Conservation (phyloP, 1,140 invertebrate species). For the Subanguina moxae region DNA sequence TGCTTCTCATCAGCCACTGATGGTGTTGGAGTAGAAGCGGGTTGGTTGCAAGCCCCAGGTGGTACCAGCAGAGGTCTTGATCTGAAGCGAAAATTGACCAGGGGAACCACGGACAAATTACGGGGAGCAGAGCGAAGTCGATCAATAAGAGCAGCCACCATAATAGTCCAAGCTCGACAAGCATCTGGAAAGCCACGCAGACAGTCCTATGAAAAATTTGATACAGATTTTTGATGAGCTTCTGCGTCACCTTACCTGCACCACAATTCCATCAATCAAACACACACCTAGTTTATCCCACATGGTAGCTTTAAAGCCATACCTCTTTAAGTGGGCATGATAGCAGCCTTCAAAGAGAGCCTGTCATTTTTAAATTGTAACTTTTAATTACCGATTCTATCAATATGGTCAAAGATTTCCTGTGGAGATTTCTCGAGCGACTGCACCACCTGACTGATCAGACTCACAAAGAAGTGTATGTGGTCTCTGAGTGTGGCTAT, state of each 20-base stretch:
- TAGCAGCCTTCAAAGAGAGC: slow-evolving; percentile 38
- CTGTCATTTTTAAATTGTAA: background rate
- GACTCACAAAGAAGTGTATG: slow-evolving; percentile 55
- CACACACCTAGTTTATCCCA: slow-evolving; percentile 53
- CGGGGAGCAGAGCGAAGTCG: slow-evolving; percentile 48
- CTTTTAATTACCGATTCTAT: slow-evolving; percentile 40
- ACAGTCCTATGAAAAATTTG: slow-evolving; percentile 33
- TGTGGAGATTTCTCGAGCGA: slow-evolving; percentile 42
- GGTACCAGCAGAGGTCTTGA: background rate
- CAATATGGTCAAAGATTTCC: slow-evolving; percentile 52
- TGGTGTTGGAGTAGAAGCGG: too few relatives aligned
- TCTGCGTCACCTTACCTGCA: slow-evolving; percentile 37
- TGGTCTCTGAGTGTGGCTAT: slow-evolving; percentile 53
- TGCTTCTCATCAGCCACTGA: too few relatives aligned
- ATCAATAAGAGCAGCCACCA: slow-evolving; percentile 51
- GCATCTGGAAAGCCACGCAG: slow-evolving; percentile 49
- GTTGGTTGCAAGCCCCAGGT: background rate
- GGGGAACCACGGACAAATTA: slow-evolving; percentile 21
- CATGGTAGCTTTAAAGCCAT: slow-evolving; percentile 47
- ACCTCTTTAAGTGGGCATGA: slow-evolving; percentile 42
- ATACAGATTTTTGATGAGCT: background rate
- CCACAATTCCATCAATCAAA: slow-evolving; percentile 47
- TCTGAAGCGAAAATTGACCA: slow-evolving; percentile 5
- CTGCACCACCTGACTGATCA: slow-evolving; percentile 48
- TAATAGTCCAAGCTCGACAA: slow-evolving; percentile 49